phyloP scores from a whole-genome alignment of 2,888 invertebrate species.

The Oeneis ivallda region DNA sequence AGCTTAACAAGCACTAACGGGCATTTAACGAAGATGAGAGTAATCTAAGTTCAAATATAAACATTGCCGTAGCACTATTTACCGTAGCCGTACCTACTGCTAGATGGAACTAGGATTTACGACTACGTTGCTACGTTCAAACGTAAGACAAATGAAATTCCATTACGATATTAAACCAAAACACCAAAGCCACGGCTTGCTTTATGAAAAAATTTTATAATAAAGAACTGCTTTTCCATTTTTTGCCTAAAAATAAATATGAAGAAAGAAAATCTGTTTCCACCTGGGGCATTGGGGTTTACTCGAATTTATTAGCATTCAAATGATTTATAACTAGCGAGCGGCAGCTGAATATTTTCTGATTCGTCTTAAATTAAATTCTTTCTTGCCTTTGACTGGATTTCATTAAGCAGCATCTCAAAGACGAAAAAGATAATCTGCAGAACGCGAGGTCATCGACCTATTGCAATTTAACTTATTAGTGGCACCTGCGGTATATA shows the following conservation, averaged over 20 bases:
- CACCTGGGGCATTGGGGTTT: constrained; percentile 70
- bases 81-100: neutral
- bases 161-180: constrained; percentile 73
- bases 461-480: constrained; percentile 4
- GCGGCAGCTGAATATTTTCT: constrained; percentile 80
- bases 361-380: constrained; percentile 81
- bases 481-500: too few species aligned
- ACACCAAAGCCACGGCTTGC: constrained; percentile 69
- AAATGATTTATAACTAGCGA: constrained; percentile 81
- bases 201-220: constrained; percentile 78
- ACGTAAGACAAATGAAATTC: constrained; percentile 69
- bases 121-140: too few species aligned
- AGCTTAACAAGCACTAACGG: constrained; percentile 22
- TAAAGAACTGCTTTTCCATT: constrained; percentile 76
- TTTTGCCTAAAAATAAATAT: constrained; percentile 73
- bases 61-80: neutral
- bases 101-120: too few species aligned
- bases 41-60: constrained; percentile 26
- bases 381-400: constrained; percentile 79
- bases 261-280: constrained; percentile 73
- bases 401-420: constrained; percentile 77
- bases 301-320: constrained; percentile 82
- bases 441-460: constrained; percentile 23
- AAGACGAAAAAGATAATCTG: constrained; percentile 76
- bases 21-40: constrained; percentile 20